These are phyloP conservation scores for Esox niger DNA, from an alignment of 2,113 vertebrate species.

Conservation along the genomic window DNA sequence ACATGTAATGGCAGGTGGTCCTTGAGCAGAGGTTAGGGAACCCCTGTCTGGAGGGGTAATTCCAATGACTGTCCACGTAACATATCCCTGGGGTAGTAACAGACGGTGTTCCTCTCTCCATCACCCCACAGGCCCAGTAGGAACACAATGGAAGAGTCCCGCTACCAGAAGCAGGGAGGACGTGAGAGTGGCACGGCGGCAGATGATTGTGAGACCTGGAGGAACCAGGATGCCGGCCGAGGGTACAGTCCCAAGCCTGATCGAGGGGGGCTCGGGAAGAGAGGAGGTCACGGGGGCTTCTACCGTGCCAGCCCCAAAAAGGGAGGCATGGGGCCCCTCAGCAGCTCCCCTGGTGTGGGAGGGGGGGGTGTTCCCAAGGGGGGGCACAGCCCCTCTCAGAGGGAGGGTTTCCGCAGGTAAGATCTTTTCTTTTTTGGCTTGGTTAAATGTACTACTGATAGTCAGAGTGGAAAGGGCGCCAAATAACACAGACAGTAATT, in stretches of 20 bases:
- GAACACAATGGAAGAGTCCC: conserved; percentile 81
- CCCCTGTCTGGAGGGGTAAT: too few relatives aligned
- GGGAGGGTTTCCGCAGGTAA: conserved; percentile 76
- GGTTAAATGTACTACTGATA: too few relatives aligned
- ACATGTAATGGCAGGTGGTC: too few relatives aligned
- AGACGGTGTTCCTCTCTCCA: not conserved
- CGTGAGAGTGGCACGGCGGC: conserved; percentile 64
- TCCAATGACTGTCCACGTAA: too few relatives aligned
- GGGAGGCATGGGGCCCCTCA: conserved; percentile 62
- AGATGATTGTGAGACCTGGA: conserved; percentile 74
- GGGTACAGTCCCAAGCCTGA: conserved; percentile 72
- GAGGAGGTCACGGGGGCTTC: conserved; percentile 50
- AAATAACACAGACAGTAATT: too few relatives aligned
- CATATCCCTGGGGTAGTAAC: not conserved
- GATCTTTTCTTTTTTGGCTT: too few relatives aligned
- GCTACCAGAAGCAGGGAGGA: conserved; percentile 66
- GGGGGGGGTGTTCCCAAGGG: too few relatives aligned
- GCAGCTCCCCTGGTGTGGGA: conserved; percentile 69
- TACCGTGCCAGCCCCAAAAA: conserved; percentile 74
- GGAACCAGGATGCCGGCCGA: conserved; percentile 69
- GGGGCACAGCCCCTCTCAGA: conserved; percentile 73
- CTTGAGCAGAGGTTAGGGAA: too few relatives aligned
- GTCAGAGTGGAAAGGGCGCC: too few relatives aligned
- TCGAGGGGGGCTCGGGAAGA: conserved; percentile 68
- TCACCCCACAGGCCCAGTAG: conserved; percentile 43